Conservation (phyloP, 2,888 invertebrate genomes). For the Stramonita haemastoma region DNA sequence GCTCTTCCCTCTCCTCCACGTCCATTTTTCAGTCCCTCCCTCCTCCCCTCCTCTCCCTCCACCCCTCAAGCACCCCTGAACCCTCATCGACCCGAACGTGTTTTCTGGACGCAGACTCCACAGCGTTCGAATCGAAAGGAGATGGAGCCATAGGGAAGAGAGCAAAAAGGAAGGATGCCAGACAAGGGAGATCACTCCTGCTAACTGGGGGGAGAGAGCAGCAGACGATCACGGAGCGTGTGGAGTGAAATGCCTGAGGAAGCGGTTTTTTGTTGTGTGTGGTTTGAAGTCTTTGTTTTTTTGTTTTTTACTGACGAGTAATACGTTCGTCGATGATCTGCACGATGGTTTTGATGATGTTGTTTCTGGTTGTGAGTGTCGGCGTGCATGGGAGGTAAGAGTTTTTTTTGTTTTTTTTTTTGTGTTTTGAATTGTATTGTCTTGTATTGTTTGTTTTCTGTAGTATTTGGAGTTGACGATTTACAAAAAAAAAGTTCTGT, state of each 20-base stretch:
- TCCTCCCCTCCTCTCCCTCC: not conserved
- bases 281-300: not conserved
- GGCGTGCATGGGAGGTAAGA: not conserved
- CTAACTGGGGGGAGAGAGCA: not conserved
- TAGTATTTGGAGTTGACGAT: too few relatives aligned
- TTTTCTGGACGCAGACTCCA: not conserved
- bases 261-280: not conserved
- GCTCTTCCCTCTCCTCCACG: not conserved
- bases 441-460: too few relatives aligned
- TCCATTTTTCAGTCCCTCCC: not conserved
- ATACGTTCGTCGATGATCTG: not conserved
- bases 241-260: not conserved
- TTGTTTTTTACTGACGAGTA: not conserved
- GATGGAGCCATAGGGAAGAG: not conserved
- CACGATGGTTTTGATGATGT: not conserved
- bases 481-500: too few relatives aligned
- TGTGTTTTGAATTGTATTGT: too few relatives aligned
- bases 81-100: not conserved
- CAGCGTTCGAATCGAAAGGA: not conserved
- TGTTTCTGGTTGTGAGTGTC: not conserved
- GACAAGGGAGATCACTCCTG: slow-evolving; percentile 19
- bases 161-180: not conserved
- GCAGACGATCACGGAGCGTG: not conserved
- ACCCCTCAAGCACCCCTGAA: not conserved
- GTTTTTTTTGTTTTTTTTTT: not conserved